Base-by-base conservation (phyloP, 1,140 invertebrate genomes). In the Scylla paramamosain region DNA sequence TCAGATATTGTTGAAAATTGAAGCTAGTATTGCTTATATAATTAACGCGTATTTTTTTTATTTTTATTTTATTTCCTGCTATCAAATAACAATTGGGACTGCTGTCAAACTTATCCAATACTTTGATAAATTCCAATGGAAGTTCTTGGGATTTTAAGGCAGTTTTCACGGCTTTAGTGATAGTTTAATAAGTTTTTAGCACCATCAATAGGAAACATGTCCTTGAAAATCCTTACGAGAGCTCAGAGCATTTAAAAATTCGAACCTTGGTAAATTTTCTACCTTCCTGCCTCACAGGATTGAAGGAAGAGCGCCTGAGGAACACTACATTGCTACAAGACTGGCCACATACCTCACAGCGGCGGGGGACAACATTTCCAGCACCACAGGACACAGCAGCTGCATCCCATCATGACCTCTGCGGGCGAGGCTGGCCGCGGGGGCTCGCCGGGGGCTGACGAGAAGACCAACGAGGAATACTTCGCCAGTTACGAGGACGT, bases 401-500 rank as follows among this genome's bases (percentile, higher is more conserved):
- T 20, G 20, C 20, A n/a, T 12, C 20, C 67, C 67, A 92, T 84
- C 87, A 31, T 31, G 45, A 45, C 28, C 12, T n/a, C 48, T 10
- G 29, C 48, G 46, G 46, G 77, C 29, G 77, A 93, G 28, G 52
- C 32, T 82, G 32, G 59, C 39, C 4, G 46, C 46, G n/a, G 28
- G n/a, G 7, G 45, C 46, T 10, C 90, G 16, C 25, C 12, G 46
- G 32, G 86, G n/a, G 25, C 20, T 82, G 29, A 16, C 16, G 39
- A 45, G 39, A 20, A 20, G 12, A 91, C 91, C 20, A 82, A 93
- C 12, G 93, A 95, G 14, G 95, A 96, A 45, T 97, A 97, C 89
- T 97, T 96, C 89, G 94, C 94, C 14, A 96, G 96, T 67, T 97
- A 97, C 95, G 96, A 96, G 95, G 96, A 96, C 94, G 67, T 96